Evolutionary conservation across 2,797 vertebrate genomes (phyloP).

Genomic region (Thripadectes ignobilis): DNA sequence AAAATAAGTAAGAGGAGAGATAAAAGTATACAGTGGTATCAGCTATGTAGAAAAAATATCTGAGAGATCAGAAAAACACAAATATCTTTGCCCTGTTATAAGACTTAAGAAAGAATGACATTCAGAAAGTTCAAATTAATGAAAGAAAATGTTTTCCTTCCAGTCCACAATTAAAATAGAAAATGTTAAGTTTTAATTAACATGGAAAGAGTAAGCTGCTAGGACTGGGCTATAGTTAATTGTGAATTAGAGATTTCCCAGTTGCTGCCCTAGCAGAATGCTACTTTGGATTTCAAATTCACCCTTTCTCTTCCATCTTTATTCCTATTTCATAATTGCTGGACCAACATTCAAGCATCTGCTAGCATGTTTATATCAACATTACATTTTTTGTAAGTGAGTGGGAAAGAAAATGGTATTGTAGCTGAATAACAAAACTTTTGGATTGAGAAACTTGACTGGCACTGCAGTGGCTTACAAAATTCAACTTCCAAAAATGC

Average conservation of each 20-base stretch:
- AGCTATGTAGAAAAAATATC: background rate
- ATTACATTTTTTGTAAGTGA: background rate
- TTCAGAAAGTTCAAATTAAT: background rate
- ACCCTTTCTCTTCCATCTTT: background rate
- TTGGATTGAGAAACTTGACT: background rate
- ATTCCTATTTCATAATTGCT: background rate
- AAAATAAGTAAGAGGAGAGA: background rate
- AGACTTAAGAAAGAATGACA: background rate
- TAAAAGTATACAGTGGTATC: background rate
- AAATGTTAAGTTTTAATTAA: background rate
- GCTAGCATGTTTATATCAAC: background rate
- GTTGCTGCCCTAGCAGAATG: background rate
- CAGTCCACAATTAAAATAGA: background rate
- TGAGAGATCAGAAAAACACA: background rate
- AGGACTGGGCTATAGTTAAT: background rate
- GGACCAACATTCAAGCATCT: background rate
- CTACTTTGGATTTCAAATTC: background rate
- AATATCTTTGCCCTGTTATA: background rate
- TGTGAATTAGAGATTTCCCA: background rate
- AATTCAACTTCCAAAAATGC: background rate
- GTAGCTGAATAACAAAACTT: background rate
- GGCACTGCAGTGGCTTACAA: background rate
- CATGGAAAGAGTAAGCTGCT: background rate
- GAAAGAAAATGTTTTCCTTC: background rate
- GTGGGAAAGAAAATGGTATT: background rate